Conservation (phyloP, 2,113 vertebrate species). For the Neopipo cinnamomea region DNA sequence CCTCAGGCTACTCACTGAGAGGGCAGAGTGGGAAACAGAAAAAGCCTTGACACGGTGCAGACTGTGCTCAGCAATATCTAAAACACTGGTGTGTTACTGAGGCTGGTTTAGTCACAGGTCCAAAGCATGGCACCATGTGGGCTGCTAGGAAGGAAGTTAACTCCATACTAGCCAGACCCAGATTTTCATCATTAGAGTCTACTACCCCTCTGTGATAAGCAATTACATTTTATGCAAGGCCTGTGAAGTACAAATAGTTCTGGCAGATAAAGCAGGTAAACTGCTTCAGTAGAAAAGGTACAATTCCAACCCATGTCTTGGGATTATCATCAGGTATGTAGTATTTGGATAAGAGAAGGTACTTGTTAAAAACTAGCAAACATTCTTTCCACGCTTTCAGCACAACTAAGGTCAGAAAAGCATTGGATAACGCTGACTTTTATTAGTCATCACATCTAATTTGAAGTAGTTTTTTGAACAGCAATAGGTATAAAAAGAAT, state of each 20-base stretch:
- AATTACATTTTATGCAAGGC: background rate
- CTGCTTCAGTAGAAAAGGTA: background rate
- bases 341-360: background rate
- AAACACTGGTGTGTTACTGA: background rate
- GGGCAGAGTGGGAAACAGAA: background rate
- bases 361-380: background rate
- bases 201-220: background rate
- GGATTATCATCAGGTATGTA: background rate
- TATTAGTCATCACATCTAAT: background rate
- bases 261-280: background rate
- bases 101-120: background rate
- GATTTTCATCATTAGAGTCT: background rate
- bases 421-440: background rate
- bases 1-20: rapidly evolving
- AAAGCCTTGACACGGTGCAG: background rate
- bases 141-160: rapidly evolving
- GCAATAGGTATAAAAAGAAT: background rate
- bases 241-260: background rate
- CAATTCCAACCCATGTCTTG: background rate
- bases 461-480: background rate
- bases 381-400: background rate
- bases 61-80: background rate
- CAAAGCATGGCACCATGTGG: background rate
- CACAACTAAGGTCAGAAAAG: background rate
- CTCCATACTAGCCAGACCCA: background rate